phyloP scores from a whole-genome alignment of 2,797 vertebrate species.

The Neosalanx taihuensis region DNA sequence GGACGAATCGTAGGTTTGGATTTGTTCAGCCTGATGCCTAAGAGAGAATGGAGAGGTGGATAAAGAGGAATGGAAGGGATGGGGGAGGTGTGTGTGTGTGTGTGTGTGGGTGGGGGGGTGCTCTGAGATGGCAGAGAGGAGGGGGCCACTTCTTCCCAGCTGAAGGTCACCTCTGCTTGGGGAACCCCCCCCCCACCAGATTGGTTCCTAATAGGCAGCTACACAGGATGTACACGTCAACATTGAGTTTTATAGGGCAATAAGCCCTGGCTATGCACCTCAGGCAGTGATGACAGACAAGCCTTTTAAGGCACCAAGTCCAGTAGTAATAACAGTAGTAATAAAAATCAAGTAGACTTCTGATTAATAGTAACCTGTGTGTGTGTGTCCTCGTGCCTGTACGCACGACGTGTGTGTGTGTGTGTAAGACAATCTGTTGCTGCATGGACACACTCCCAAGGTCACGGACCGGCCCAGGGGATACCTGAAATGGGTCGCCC shows the following conservation, averaged over 20 bases:
- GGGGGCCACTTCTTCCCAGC: background rate
- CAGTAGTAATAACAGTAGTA: background rate
- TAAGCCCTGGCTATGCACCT: constrained; percentile 19
- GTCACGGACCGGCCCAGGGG: constrained; percentile 20
- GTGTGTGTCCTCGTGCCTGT: background rate
- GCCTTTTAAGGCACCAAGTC: background rate
- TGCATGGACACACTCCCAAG: constrained; percentile 13
- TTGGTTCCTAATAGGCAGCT: constrained; percentile 6
- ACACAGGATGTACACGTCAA: constrained; percentile 33
- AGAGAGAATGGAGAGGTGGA: too few relatives aligned
- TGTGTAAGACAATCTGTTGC: background rate
- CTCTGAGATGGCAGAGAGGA: background rate
- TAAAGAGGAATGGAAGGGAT: too few relatives aligned
- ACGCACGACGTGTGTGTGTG: background rate
- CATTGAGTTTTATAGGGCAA: constrained; percentile 15
- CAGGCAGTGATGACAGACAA: background rate
- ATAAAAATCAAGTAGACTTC: background rate
- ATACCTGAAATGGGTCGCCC: constrained; percentile 35
- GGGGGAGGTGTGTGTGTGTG: background rate
- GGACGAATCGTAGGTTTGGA: too few relatives aligned
- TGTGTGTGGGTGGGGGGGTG: background rate
- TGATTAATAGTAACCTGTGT: background rate
- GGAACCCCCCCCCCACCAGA: constrained; percentile 46
- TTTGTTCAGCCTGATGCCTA: too few relatives aligned
- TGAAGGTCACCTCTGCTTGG: constrained; percentile 45